Base-by-base conservation (phyloP, 2,113 vertebrate genomes). In the Alexandromys fortis region DNA sequence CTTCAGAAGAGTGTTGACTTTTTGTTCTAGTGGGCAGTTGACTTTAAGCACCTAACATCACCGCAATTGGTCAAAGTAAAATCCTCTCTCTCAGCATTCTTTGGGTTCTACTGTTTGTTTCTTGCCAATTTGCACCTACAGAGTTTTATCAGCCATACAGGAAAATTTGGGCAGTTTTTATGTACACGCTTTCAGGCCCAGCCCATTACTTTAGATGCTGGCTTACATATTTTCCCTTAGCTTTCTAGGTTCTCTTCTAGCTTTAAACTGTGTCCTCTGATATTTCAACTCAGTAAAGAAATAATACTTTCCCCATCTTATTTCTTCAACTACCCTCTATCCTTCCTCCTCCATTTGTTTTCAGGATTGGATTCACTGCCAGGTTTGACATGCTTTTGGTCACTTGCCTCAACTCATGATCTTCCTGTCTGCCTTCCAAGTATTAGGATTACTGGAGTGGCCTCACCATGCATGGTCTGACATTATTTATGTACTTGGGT, bases 161-260 rank as follows among this genome's bases (percentile, higher is more conserved):
- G 30, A 47, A n/a, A n/a, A 70, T 52, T 7, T 83, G 22, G 12
- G 26, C 45, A 49, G 55, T 61, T 67, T 68, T 85, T 76, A 90
- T 22, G 10, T n/a, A 10, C 6, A 87, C 1, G 42, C 72, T 94
- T 94, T 81, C 35, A 61, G 90, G 33, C 61, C 73, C 21, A 70
- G 22, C 61, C 68, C 16, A 55, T 28, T 63, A 26, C 49, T 49
- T 75, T 82, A 75, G 78, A 11, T 42, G 19, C 58, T 83, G 58
- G 58, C 19, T 58, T 58, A 58, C 11, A 47, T 61, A 42, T 68
- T 85, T 83, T 33, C 24, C 4, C 68, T 63, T 65, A 86, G 77
- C 24, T 75, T 87, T n/a, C 63, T 49, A 93, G 77, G 19, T 81
- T 17, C 11, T 95, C 77, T 85, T 96, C 42, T 42, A 83, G 47